phyloP scores from a whole-genome alignment of 2,113 vertebrate genomes.

The Uropsilus gracilis region DNA sequence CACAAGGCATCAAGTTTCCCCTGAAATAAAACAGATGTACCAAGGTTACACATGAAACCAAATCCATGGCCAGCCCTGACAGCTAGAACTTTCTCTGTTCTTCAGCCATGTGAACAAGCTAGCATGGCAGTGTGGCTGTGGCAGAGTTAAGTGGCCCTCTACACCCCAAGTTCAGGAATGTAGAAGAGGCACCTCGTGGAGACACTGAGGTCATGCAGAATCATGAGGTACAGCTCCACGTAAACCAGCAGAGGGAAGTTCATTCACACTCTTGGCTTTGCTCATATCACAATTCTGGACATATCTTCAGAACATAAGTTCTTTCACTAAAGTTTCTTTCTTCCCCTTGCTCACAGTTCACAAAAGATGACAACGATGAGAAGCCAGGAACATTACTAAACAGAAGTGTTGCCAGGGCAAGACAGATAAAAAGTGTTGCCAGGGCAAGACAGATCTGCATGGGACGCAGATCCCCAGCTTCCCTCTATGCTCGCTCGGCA shows the following conservation, averaged over 20 bases:
- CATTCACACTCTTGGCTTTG: neutral
- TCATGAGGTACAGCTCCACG: neutral
- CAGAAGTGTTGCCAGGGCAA: neutral
- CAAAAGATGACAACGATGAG: neutral
- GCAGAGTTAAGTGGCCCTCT: neutral
- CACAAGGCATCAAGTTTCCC: conserved; percentile 97
- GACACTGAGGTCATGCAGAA: neutral
- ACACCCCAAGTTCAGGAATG: neutral
- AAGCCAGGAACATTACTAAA: conserved; percentile 6
- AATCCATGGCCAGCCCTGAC: neutral
- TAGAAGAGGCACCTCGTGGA: neutral
- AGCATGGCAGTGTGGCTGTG: too few species aligned
- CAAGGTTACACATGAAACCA: conserved; percentile 35
- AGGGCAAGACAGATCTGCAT: neutral
- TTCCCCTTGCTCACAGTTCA: neutral
- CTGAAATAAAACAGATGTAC: conserved; percentile 83
- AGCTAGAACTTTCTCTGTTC: neutral
- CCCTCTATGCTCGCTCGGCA: neutral
- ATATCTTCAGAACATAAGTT: neutral
- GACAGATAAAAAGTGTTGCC: neutral
- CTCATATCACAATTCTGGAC: neutral
- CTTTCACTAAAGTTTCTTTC: neutral
- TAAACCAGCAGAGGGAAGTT: neutral
- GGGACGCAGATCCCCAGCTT: neutral
- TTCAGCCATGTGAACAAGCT: neutral